These are phyloP conservation scores for Sebastes aleutianus DNA, from an alignment of 2,797 vertebrate genomes.

Conservation along the genomic window DNA sequence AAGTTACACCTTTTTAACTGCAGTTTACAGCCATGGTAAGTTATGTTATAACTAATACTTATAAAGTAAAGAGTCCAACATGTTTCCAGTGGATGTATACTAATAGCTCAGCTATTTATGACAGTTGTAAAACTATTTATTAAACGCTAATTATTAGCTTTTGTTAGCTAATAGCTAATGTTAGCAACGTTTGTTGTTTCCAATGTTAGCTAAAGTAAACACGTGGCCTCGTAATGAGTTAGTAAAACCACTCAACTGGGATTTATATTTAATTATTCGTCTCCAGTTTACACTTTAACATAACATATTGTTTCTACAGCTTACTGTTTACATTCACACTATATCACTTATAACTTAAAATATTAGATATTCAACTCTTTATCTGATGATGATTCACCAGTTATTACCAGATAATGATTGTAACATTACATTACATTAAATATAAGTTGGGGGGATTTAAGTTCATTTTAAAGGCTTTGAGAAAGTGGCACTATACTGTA, in stretches of 20 bases:
- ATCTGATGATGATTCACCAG: too few species aligned
- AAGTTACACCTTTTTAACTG: neutral
- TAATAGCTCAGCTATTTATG: neutral
- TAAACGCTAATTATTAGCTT: neutral
- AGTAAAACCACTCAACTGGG: neutral
- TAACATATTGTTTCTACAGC: too few species aligned
- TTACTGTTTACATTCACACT: too few species aligned
- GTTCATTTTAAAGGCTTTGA: too few species aligned
- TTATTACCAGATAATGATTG: too few species aligned
- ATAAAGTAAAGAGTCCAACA: neutral
- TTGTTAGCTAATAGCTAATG: neutral
- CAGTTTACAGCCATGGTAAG: constrained; percentile 57
- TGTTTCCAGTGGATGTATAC: neutral
- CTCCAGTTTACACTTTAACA: too few species aligned
- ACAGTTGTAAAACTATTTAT: neutral
- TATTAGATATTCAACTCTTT: too few species aligned
- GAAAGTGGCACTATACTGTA: too few species aligned
- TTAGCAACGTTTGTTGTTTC: neutral
- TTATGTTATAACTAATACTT: neutral
- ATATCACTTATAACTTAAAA: too few species aligned
- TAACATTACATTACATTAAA: too few species aligned
- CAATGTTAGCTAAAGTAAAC: neutral
- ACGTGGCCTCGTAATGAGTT: neutral
- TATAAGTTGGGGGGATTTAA: too few species aligned
- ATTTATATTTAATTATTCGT: too few species aligned